A percentile compares a stretch with the other conserved stretches of the same genome.
phyloP scores from a whole-genome alignment of 1,140 invertebrate species.

The Drosophila obscura region DNA sequence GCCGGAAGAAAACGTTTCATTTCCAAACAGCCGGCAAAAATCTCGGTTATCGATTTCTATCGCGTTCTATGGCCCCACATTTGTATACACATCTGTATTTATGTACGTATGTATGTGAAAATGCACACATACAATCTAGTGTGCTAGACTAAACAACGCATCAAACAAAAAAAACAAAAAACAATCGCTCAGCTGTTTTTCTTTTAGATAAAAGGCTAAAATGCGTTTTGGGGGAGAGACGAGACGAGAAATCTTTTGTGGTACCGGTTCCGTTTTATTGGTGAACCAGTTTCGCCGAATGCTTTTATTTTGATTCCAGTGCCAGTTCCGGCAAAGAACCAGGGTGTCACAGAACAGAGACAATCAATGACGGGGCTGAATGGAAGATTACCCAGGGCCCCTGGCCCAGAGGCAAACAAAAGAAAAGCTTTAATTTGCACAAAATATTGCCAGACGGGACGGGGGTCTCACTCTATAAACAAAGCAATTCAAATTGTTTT shows the following conservation, averaged over 20 bases:
- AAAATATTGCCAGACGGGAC: too few species aligned
- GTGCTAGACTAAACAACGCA: conserved; percentile 1
- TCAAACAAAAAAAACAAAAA: conserved; percentile 2
- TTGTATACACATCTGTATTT: conserved; percentile 13
- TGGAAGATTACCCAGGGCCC: too few species aligned
- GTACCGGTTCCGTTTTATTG: conserved; percentile 2
- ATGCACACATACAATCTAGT: too few species aligned
- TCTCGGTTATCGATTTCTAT: too few species aligned
- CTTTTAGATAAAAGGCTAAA: too few species aligned
- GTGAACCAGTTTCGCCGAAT: conserved; percentile 1
- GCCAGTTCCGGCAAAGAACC: background rate
- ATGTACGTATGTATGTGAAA: background rate
- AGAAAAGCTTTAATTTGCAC: conserved; percentile 13
- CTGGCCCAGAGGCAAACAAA: background rate
- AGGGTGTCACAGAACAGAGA: background rate
- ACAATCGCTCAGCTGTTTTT: too few species aligned
- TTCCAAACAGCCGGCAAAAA: too few species aligned
- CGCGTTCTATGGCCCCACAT: conserved; percentile 1
- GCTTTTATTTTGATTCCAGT: conserved; percentile 3
- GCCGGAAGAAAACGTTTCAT: too few species aligned
- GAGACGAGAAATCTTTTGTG: background rate
- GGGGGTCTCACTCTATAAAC: background rate
- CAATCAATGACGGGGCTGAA: background rate
- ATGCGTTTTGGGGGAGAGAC: conserved; percentile 9
- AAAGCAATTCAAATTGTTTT: background rate